These are phyloP conservation scores for Stegana nigrithorax DNA, from an alignment of 2,888 invertebrate genomes.

Conservation along the genomic window DNA sequence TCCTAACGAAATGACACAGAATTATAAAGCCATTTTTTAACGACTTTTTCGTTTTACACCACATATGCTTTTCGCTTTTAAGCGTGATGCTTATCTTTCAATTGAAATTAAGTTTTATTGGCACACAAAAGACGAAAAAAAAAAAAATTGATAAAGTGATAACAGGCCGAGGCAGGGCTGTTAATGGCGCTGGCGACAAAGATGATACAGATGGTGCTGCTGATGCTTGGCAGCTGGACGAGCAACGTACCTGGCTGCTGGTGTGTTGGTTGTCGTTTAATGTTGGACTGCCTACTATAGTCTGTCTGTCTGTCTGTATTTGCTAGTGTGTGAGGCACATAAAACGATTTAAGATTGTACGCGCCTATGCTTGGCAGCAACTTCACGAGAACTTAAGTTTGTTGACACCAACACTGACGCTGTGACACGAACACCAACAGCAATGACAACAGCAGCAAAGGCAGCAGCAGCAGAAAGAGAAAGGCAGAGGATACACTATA, in stretches of 20 bases:
- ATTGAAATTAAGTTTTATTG: conserved; percentile 47
- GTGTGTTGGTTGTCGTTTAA: background rate
- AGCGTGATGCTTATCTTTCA: conserved; percentile 50
- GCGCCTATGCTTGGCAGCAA: conserved; percentile 7
- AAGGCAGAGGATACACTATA: conserved; percentile 16
- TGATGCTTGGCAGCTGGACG: conserved; percentile 13
- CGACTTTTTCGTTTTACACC: too few species aligned
- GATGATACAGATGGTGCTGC: conserved; percentile 18
- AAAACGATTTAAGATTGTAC: background rate
- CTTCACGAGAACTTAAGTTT: conserved; percentile 49
- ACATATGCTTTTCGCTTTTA: conserved; percentile 27
- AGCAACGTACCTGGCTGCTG: too few species aligned
- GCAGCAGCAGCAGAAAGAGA: too few species aligned
- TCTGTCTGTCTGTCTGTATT: background rate
- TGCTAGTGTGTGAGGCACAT: background rate
- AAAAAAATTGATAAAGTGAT: conserved; percentile 55
- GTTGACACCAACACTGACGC: conserved; percentile 41
- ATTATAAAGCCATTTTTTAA: too few species aligned
- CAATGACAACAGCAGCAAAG: too few species aligned
- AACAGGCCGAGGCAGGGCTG: conserved; percentile 23
- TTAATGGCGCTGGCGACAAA: background rate
- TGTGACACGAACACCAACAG: too few species aligned
- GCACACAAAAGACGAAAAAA: conserved; percentile 25
- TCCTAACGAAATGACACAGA: too few species aligned
- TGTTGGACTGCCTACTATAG: background rate